Base-by-base conservation (phyloP, 2,888 invertebrate genomes). In the Papilio protenor region DNA sequence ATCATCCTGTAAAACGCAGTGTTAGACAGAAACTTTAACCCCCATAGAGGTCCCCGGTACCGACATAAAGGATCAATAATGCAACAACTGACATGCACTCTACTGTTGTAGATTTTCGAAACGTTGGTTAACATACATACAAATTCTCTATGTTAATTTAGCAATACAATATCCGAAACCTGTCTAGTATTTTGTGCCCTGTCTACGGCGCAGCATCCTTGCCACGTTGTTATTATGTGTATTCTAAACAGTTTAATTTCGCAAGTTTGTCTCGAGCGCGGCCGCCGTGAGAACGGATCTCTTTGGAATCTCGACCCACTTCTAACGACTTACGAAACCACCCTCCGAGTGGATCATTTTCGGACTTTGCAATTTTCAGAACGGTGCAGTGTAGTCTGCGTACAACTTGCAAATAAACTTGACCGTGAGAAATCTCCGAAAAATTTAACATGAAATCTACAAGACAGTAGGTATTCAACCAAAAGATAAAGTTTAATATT, bases 221-320 rank as follows among this genome's bases (percentile, higher is more conserved):
- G 69, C 61, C 55, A 21, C 21, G 52, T 52, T 66, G 75, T 75
- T 75, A 69, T 75, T 75, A 75, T 52, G 40, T 55, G 52, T 75
- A 69, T 69, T 75, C 75, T 75, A 75, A 75, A 75, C 69, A 45
- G 52, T 55, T 33, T 40, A 16, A 23, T 75, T 66, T 75, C 69
- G 75, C 23, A 75, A 75, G 40, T 69, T n/a, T 14, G 16, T 10
- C 40, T 75, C 52, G 40, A 49, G 55, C 14, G 11, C 66, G 45
- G 66, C 23, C 66, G n/a, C 33, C 75, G 66, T 75, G 75, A 49
- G 75, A 75, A 66, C 66, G n/a, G 40, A 69, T 69, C 66, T 69
- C 66, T 45, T 33, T 45, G 66, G 21, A 45, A 33, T 45, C 66
- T 66, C 66, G 66, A 69, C 66, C 66, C 45, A 69, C 66, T 69